Evolutionary conservation across 2,113 vertebrate genomes (phyloP).

Genomic region (Corythornis madagascariensis): DNA sequence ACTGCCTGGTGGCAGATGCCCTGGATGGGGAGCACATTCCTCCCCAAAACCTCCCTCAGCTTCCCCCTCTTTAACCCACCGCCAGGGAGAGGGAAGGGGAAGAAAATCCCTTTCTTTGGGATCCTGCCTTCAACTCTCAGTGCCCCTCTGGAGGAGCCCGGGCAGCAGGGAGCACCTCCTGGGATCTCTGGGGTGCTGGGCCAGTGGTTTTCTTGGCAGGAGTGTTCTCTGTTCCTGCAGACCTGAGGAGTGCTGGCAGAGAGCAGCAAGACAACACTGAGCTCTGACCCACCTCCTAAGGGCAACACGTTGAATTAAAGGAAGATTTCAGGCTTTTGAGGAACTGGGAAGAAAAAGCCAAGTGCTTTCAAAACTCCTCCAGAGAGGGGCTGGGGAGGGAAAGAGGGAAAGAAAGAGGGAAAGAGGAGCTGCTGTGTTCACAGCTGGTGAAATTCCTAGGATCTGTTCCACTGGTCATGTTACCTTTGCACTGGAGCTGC

Average conservation of each 20-base stretch:
- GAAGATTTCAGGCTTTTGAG: slow-evolving; percentile 27
- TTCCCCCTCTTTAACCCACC: neutral
- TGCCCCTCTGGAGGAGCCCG: neutral
- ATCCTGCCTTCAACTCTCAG: neutral
- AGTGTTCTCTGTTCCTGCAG: neutral
- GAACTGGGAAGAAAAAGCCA: neutral
- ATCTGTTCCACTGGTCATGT: slow-evolving; percentile 65
- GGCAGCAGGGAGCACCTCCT: neutral
- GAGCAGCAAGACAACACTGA: neutral
- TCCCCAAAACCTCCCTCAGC: neutral
- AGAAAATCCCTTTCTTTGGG: neutral
- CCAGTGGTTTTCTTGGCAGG: slow-evolving; percentile 2
- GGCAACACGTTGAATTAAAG: slow-evolving; percentile 4
- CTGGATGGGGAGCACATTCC: neutral
- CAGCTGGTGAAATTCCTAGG: slow-evolving; percentile 67
- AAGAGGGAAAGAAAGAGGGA: slow-evolving; percentile 10
- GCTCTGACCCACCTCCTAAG: neutral
- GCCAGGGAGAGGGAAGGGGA: neutral
- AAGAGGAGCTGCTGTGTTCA: slow-evolving; percentile 55
- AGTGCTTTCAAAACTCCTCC: slow-evolving; percentile 13
- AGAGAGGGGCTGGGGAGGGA: slow-evolving; percentile 25
- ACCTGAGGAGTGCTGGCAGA: neutral
- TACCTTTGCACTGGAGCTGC: neutral
- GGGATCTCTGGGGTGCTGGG: neutral
- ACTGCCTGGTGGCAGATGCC: neutral